Percentiles rank a stretch among this genome's conserved stretches.
phyloP scores from a whole-genome alignment of 1,140 invertebrate genomes.

The Oryzaephilus surinamensis region DNA sequence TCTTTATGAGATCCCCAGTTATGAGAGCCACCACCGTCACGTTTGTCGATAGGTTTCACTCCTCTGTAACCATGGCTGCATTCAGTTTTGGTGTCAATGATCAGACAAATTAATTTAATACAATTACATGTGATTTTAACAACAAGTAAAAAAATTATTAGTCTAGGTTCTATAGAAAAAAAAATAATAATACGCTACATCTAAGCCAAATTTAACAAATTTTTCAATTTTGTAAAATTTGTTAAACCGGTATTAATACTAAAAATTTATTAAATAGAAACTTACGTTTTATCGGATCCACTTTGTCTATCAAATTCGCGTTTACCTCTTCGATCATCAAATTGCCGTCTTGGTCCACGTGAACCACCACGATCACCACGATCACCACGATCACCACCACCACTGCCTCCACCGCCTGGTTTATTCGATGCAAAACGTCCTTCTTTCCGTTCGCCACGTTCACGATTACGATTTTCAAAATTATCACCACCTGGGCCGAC shows the following conservation, averaged over 20 bases:
- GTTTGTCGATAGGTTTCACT: conserved; percentile 87
- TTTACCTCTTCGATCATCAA: conserved; percentile 64
- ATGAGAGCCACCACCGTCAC: conserved; percentile 84
- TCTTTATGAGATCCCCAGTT: conserved; percentile 93
- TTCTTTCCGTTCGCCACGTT: conserved; percentile 9
- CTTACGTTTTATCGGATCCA: conserved; percentile 85
- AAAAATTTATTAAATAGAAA: conserved; percentile 14
- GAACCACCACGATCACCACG: conserved; percentile 37
- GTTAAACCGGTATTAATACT: not conserved
- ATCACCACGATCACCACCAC: conserved; percentile 35
- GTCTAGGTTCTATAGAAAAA: not conserved
- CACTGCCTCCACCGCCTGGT: too few relatives aligned
- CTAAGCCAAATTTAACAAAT: too few relatives aligned
- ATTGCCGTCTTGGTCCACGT: conserved; percentile 40
- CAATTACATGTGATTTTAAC: not conserved
- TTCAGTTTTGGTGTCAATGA: conserved; percentile 29
- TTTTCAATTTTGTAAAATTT: conserved; percentile 1
- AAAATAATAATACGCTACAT: too few relatives aligned
- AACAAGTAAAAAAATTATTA: too few relatives aligned
- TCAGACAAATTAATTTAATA: conserved; percentile 5
- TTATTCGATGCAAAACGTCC: too few relatives aligned
- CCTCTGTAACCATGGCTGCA: conserved; percentile 55
- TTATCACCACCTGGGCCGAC: conserved; percentile 13
- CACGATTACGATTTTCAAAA: conserved; percentile 23
- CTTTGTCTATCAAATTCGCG: conserved; percentile 91